phyloP scores from a whole-genome alignment of 2,113 vertebrate genomes.

The Phrynosoma blainvillii region DNA sequence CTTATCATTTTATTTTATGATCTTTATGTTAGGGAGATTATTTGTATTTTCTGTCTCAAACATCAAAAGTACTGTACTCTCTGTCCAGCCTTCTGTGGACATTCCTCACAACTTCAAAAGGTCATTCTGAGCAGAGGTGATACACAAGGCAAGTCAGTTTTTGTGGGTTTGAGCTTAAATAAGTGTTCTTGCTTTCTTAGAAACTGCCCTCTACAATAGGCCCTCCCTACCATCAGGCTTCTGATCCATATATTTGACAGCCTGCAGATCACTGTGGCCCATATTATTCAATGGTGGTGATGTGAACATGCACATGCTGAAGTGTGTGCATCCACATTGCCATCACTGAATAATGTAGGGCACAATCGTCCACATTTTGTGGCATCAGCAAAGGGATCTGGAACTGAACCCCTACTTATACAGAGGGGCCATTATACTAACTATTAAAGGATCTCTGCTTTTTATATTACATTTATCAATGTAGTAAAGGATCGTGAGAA shows the following conservation, averaged over 20 bases:
- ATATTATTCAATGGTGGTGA: no score
- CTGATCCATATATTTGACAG: no score
- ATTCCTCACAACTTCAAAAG: not conserved
- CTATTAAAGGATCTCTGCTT: not conserved
- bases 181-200: not conserved
- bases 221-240: no score
- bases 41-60: not conserved
- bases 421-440: no score
- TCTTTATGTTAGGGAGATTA: not conserved
- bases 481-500: not conserved
- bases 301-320: no score
- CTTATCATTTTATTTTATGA: not conserved
- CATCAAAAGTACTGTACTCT: not conserved
- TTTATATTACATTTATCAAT: not conserved
- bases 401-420: no score
- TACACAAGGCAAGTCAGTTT: not conserved
- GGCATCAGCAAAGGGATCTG: no score
- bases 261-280: no score
- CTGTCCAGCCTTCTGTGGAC: not conserved
- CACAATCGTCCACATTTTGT: no score
- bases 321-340: no score
- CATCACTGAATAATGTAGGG: no score
- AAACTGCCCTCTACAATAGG: not conserved
- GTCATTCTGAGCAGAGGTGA: not conserved
- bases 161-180: not conserved